Percentiles rank a stretch among this genome's conserved stretches.
phyloP scores from a whole-genome alignment of 2,888 invertebrate species.

The Dilophus febrilis region DNA sequence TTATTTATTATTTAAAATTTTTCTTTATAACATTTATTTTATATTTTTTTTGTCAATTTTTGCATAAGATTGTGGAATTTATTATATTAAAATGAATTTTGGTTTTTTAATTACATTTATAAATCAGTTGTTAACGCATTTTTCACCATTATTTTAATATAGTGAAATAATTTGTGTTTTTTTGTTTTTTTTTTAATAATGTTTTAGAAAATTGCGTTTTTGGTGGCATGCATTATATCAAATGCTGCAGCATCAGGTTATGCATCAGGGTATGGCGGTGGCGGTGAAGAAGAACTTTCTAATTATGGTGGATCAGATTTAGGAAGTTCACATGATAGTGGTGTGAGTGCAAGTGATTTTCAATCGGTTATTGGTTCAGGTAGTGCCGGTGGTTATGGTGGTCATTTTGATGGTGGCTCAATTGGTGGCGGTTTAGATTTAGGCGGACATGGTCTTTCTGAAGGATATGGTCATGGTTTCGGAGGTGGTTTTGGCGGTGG shows the following conservation, averaged over 20 bases:
- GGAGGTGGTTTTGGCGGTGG: background rate
- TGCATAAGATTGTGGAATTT: too few species aligned
- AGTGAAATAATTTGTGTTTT: too few species aligned
- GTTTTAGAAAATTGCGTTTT: too few species aligned
- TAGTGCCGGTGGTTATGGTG: slow-evolving; percentile 6
- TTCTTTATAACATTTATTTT: too few species aligned
- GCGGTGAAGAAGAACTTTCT: slow-evolving; percentile 12
- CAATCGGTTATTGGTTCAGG: slow-evolving; percentile 9
- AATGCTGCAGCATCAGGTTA: background rate
- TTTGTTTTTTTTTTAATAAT: too few species aligned
- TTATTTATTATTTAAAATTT: too few species aligned
- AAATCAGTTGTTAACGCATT: too few species aligned
- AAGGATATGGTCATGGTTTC: slow-evolving; percentile 8
- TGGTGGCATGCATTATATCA: too few species aligned
- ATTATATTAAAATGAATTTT: too few species aligned
- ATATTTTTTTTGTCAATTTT: too few species aligned
- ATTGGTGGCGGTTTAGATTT: slow-evolving; percentile 10
- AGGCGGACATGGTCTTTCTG: slow-evolving; percentile 7
- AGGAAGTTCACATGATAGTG: slow-evolving; percentile 23
- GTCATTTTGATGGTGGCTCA: background rate
- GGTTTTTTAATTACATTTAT: too few species aligned
- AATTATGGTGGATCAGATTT: slow-evolving; percentile 5
- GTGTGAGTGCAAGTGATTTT: background rate
- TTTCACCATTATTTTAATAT: too few species aligned
- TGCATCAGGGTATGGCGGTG: slow-evolving; percentile 3